Percentiles rank a stretch among this genome's conserved stretches.
Evolutionary conservation across 2,888 invertebrate species (phyloP).

Genomic region (Gymnoscelis rufifasciata): DNA sequence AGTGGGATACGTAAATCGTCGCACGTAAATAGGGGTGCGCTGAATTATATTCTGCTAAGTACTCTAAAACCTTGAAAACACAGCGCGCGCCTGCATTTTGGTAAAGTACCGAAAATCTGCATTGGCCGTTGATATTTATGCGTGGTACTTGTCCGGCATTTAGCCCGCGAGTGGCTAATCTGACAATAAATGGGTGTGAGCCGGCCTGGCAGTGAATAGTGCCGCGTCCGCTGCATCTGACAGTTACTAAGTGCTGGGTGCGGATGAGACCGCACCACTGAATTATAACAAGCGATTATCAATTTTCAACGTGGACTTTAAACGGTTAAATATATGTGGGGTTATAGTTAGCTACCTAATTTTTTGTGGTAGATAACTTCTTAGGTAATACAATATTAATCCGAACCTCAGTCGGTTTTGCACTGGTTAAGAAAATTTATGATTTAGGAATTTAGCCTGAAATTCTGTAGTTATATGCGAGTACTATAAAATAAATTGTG

Average conservation of each 20-base stretch:
- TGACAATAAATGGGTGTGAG: slow-evolving; percentile 50
- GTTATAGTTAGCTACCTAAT: no score
- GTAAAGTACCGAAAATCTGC: slow-evolving; percentile 4
- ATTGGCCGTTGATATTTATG: slow-evolving; percentile 5
- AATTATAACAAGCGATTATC: slow-evolving; percentile 46
- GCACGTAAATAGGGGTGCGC: no score
- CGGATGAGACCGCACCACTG: slow-evolving; percentile 48
- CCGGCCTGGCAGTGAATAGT: slow-evolving; percentile 48
- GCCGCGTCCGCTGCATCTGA: slow-evolving; percentile 53
- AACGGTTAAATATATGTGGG: neutral
- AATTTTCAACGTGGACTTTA: slow-evolving; percentile 22
- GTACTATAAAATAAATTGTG: no score
- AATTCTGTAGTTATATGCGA: no score
- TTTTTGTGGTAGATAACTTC: no score
- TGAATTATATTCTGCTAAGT: no score
- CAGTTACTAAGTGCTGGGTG: slow-evolving; percentile 65
- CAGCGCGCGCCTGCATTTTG: neutral
- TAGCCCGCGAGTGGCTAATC: slow-evolving; percentile 43
- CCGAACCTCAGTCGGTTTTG: no score
- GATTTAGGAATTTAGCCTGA: no score
- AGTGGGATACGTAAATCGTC: no score
- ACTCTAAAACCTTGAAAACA: neutral
- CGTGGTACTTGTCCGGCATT: slow-evolving; percentile 23
- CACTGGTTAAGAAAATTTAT: no score
- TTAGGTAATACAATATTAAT: no score